Conservation (phyloP, 2,113 vertebrate genomes). For the Syngnathus scovelli region DNA sequence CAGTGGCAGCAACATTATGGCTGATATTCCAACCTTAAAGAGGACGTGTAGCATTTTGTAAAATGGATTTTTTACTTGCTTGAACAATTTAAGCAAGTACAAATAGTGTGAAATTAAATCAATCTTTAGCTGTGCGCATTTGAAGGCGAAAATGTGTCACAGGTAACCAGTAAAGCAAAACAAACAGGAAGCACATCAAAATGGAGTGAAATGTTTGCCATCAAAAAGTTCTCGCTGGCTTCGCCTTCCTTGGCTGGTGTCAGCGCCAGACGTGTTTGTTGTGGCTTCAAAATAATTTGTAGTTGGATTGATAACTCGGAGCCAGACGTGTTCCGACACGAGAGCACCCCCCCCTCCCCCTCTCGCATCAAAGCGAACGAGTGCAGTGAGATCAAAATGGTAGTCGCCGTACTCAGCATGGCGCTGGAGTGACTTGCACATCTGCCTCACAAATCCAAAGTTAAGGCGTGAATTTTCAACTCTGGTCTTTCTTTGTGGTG, state of each 20-base stretch:
- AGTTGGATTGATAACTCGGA: slow-evolving; percentile 30
- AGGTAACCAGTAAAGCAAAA: neutral
- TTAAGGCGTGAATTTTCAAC: neutral
- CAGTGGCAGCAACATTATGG: neutral
- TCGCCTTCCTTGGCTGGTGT: neutral
- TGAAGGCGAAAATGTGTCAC: neutral
- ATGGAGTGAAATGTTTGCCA: neutral
- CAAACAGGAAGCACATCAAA: neutral
- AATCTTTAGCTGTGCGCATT: neutral
- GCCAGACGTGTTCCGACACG: neutral
- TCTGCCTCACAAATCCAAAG: neutral
- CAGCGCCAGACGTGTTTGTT: slow-evolving; percentile 26
- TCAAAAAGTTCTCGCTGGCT: neutral
- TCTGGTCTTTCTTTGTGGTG: neutral
- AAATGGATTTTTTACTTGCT: neutral
- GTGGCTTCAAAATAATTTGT: slow-evolving; percentile 46
- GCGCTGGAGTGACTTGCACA: neutral
- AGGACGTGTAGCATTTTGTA: too few relatives aligned
- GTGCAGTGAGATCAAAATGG: slow-evolving; percentile 6
- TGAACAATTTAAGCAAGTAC: neutral
- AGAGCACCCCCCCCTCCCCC: slow-evolving; percentile 41
- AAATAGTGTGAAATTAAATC: too few relatives aligned
- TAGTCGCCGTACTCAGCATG: slow-evolving; percentile 3
- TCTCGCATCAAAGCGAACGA: slow-evolving; percentile 49
- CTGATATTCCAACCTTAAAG: too few relatives aligned